Evolutionary conservation across 2,888 invertebrate species (phyloP), one percentile per base, ranked within the genome.

Genomic region (Erebia epiphron): DNA sequence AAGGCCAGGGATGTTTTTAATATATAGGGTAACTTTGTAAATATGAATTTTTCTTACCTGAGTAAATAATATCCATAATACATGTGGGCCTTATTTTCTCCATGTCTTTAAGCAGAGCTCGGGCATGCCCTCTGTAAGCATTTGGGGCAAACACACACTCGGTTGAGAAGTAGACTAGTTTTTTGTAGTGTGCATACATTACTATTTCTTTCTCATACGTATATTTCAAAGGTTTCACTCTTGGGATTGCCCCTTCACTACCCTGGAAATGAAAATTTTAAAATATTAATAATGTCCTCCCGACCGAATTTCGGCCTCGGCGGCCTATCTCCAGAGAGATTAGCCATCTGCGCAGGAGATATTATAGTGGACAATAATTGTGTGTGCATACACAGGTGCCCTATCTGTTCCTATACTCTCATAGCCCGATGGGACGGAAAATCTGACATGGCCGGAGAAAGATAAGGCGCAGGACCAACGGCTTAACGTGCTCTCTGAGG

Each of bases 131-230:
- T 81, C 99, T 95, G 86, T 99, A 99, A 0, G 99, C 99, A 92
- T 99, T 98, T 0, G 99, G 99, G 1, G 99, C 98, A 93, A 99
- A 99, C 63, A 98, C 96, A 91, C 99, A 99, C 89, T 99, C 99
- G 0, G 99, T 99, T 2, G 99, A 99, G 90, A 99, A 99, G 86
- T 99, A 99, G 10, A 99, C 96, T 43, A 99, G 91, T 82, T 98
- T 97, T 85, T 98, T 98, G 86, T 98, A 99, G 86, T 99, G 98
- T 0, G 99, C 99, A 91, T 99, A 99, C 98, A 99, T 98, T 0
- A 99, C 99, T 83, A 99, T 99, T 93, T 99, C 99, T 84, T 99
- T 99, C 87, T 99, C 99, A 86, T 99, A 99, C 0, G 98, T 96
- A 85, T 99, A 99, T 85, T 99, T 99, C 56, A 99, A 95, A 0